Base-by-base conservation (phyloP, 2,888 invertebrate species). In the Drosophila cognata region DNA sequence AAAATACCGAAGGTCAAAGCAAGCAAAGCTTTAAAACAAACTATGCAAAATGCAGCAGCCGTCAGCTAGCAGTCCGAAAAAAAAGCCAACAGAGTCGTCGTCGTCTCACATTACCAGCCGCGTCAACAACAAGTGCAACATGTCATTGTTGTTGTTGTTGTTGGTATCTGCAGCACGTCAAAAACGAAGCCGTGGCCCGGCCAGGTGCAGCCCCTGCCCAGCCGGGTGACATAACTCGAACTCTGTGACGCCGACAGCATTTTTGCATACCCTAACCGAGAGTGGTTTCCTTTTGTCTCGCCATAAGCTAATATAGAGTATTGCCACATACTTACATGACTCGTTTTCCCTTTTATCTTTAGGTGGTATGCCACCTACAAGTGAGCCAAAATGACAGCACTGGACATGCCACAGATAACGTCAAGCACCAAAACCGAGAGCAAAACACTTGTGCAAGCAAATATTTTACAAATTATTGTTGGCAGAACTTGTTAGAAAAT, bases 401-500 rank as follows among this genome's bases (percentile, higher is more conserved):
- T 70, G 69, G 57, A 76, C 72, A 72, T 76, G 83, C 71, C 81
- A 71, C 50, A 77, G 71, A 62, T 74, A 63, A 61, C 35, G 38
- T 4, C 59, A 43, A 31, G 21, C 28, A 28, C 41, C 29, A 46
- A 61, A 63, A 56, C 51, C 21, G 64, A 74, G 66, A 60, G 57
- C 50, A 50, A 77, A 81, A 84, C 84, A 85, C 84, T 85, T 85
- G 90, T 77, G 75, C 88, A 89, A 77, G 84, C 86, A 85, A 89
- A 85, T 89, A 89, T 89, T 88, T 67, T 66, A 53, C 58, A 77
- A 79, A 69, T 74, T 65, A 68, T 43, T 62, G 70, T 62, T 74
- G 71, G 75, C 89, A 84, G 88, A 84, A 84, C 89, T 88, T 85
- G 88, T 85, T 85, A 89, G 90, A 89, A 89, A 85, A 82, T 60